Percentiles rank a stretch among this genome's conserved stretches.
These are phyloP conservation scores for Saccostrea echinata DNA, from an alignment of 1,140 invertebrate species.

Conservation along the genomic window DNA sequence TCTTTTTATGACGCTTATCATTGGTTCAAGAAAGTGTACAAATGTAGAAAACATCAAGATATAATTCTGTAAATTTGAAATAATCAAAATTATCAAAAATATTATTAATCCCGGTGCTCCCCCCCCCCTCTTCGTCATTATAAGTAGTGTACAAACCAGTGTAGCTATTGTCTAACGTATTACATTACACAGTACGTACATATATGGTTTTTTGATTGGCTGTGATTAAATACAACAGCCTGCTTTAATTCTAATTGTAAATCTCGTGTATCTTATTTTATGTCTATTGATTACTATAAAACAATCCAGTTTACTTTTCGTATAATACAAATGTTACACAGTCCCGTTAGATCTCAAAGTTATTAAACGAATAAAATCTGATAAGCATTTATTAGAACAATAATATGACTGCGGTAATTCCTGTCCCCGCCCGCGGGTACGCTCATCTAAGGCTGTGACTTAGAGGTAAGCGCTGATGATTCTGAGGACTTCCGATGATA, in stretches of 20 bases:
- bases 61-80: too few relatives aligned
- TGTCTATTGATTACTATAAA: slow-evolving; percentile 9
- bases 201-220: too few relatives aligned
- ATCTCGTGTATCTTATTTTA: not conserved
- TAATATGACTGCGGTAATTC: slow-evolving; percentile 17
- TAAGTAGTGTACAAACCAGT: too few relatives aligned
- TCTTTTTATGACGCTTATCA: too few relatives aligned
- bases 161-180: too few relatives aligned
- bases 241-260: not conserved
- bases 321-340: slow-evolving; percentile 4
- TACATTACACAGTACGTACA: too few relatives aligned
- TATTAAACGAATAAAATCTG: slow-evolving; percentile 18
- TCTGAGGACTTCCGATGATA: not conserved
- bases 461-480: not conserved
- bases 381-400: not conserved
- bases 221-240: too few relatives aligned
- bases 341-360: not conserved
- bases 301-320: not conserved
- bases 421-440: not conserved
- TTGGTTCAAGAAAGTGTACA: too few relatives aligned
- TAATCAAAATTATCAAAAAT: too few relatives aligned
- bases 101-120: too few relatives aligned
- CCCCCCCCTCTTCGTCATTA: too few relatives aligned
- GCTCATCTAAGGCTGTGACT: not conserved
- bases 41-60: too few relatives aligned